Percentiles rank a stretch among this genome's conserved stretches.
Conservation (phyloP, 1,140 invertebrate genomes). For the Akabosia matsudoensis region DNA sequence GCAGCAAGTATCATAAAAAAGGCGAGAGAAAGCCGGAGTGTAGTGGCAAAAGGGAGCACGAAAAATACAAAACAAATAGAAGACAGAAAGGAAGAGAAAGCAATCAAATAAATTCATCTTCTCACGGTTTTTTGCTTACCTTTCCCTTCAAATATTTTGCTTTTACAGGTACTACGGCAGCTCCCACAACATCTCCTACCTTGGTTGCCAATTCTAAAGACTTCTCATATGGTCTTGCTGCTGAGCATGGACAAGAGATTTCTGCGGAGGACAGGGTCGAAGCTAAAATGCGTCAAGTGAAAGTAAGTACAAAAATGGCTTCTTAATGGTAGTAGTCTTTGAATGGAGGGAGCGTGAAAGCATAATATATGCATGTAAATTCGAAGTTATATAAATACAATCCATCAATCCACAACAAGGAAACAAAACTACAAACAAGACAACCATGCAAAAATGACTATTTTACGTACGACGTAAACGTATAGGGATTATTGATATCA, state of each 20-base stretch:
- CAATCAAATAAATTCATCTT: conserved; percentile 20
- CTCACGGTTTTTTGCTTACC: background rate
- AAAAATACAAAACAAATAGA: background rate
- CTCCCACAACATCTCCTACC: background rate
- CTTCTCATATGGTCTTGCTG: background rate
- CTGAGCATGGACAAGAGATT: background rate
- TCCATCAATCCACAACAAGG: too few relatives aligned
- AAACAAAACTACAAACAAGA: too few relatives aligned
- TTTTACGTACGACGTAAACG: too few relatives aligned
- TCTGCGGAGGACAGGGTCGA: conserved; percentile 39
- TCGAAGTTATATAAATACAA: too few relatives aligned
- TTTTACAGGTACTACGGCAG: background rate
- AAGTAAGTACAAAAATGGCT: conserved; percentile 24
- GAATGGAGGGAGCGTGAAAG: background rate
- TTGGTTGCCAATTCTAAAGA: conserved; percentile 10
- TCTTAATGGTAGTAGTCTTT: too few relatives aligned
- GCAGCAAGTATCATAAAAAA: background rate
- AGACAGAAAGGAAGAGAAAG: background rate
- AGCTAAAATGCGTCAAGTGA: conserved; percentile 42
- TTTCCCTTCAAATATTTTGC: background rate
- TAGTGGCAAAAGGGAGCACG: background rate
- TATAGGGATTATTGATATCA: too few relatives aligned
- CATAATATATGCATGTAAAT: background rate
- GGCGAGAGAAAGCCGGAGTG: too few relatives aligned
- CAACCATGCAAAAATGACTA: too few relatives aligned